Base-by-base conservation (phyloP, 2,888 invertebrate genomes). In the Rhagium mordax region DNA sequence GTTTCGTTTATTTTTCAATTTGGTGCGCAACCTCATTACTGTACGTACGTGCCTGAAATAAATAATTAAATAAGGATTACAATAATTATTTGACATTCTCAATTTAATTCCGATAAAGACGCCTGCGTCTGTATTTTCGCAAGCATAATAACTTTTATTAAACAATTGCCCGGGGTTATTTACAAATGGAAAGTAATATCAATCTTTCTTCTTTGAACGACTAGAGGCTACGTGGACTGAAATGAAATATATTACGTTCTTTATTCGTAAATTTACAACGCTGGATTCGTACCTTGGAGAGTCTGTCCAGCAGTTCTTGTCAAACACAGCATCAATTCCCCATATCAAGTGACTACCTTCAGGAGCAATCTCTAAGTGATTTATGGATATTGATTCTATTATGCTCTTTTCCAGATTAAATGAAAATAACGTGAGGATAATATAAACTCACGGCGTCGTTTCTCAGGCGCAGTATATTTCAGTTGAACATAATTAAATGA, bases 241-340 rank as follows among this genome's bases (percentile, higher is more conserved):
- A n/a, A 27, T 8, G 13, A 20, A 33, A 16, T 33, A 41, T 10
- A 13, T 47, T 61, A 21, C 7, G 6, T 61, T 41, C 47, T 21
- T 57, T 41, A 41, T 41, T 60, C 13, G 33, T 21, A 48, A 47
- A 61, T 61, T 41, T 61, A 61, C 41, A 61, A 61, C 48, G 24
- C 15, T 15, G 41, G n/a, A 24, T 47, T 41, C 41, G 13, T 20
- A 47, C 61, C 61, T 41, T 13, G 1, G 61, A 48, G 47, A 61
- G 4, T 77, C 77, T 51, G 78, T 77, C 79, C 74, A 71, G 72
- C 74, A 74, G 76, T 73, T 77, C 62, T 74, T 72, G 71, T 78
- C 72, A 78, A 78, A 79, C 78, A 77, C 74, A 71, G 73, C 69
- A 75, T 72, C 71, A 76, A 75, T 69, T 75, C 73, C 71, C 75